These are phyloP conservation scores for Cyrtorhinus lividipennis DNA, from an alignment of 1,140 invertebrate species.

Conservation along the genomic window DNA sequence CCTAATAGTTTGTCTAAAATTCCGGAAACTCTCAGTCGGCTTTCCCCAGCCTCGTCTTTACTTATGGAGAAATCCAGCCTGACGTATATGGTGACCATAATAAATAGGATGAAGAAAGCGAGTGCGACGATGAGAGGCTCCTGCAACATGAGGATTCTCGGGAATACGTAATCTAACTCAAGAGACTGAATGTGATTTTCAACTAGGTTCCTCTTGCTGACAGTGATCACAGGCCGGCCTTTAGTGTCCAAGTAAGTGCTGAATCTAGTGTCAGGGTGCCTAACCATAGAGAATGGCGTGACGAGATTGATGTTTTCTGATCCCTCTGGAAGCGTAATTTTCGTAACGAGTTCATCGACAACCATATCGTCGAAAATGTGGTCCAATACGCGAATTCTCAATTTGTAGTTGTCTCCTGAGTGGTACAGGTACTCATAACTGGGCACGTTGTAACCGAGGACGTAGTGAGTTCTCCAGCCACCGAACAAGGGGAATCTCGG, in stretches of 20 bases:
- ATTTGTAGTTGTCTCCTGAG: slow-evolving; percentile 57
- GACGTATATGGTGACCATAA: slow-evolving; percentile 86
- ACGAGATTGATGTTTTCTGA: slow-evolving; percentile 63
- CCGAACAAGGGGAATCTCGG: slow-evolving; percentile 97
- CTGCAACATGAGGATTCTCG: slow-evolving; percentile 69
- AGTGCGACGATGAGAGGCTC: slow-evolving; percentile 80
- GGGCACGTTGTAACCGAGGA: slow-evolving; percentile 93
- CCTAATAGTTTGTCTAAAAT: slow-evolving; percentile 40
- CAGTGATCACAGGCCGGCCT: slow-evolving; percentile 75
- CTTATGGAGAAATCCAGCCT: slow-evolving; percentile 89
- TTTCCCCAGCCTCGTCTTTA: slow-evolving; percentile 39
- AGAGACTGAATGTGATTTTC: slow-evolving; percentile 86
- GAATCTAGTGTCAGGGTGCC: slow-evolving; percentile 59
- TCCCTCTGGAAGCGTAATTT: slow-evolving; percentile 91
- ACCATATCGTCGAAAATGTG: slow-evolving; percentile 95
- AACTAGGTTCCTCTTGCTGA: slow-evolving; percentile 79
- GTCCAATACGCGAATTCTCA: slow-evolving; percentile 88
- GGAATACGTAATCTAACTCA: slow-evolving; percentile 70
- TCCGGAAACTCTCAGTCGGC: slow-evolving; percentile 37
- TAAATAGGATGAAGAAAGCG: slow-evolving; percentile 81
- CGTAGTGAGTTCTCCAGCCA: slow-evolving; percentile 97
- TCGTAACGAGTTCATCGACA: slow-evolving; percentile 77
- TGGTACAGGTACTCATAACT: slow-evolving; percentile 90
- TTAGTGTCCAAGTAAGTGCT: slow-evolving; percentile 92
- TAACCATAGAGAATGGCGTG: slow-evolving; percentile 66